Evolutionary conservation across 2,113 vertebrate species (phyloP).

Genomic region (Calyptommatus sinebrachiatus): DNA sequence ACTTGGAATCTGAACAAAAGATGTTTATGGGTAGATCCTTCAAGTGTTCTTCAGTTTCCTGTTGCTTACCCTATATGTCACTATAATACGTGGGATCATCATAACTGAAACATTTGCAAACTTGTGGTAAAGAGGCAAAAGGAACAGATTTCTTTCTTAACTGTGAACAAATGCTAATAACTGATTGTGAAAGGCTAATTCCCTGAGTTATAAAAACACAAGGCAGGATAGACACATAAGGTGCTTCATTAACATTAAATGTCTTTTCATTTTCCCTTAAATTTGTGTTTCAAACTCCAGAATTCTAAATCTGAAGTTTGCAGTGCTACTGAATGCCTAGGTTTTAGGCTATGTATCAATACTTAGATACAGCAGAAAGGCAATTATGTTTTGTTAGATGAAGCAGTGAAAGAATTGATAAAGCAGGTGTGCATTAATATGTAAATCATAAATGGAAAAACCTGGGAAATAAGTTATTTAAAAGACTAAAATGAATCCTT

Average conservation of each 20-base stretch:
- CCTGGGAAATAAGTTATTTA: background rate
- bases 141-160: slow-evolving; percentile 28
- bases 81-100: slow-evolving; percentile 5
- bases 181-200: slow-evolving; percentile 19
- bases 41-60: background rate
- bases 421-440: background rate
- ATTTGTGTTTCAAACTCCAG: background rate
- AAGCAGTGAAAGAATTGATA: background rate
- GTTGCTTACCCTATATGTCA: background rate
- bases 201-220: slow-evolving; percentile 5
- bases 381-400: background rate
- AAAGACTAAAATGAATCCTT: background rate
- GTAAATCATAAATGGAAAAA: background rate
- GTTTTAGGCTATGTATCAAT: background rate
- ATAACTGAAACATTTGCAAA: slow-evolving; percentile 34
- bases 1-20: slow-evolving; percentile 54
- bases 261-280: background rate
- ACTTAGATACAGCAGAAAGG: background rate
- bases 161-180: slow-evolving; percentile 35
- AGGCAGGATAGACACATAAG: background rate
- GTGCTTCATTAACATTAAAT: background rate
- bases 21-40: background rate
- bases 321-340: background rate
- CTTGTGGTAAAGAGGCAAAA: slow-evolving; percentile 32
- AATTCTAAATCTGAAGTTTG: background rate